phyloP scores from a whole-genome alignment of 2,797 vertebrate genomes.

The Odontamblyopus lacepedii region DNA sequence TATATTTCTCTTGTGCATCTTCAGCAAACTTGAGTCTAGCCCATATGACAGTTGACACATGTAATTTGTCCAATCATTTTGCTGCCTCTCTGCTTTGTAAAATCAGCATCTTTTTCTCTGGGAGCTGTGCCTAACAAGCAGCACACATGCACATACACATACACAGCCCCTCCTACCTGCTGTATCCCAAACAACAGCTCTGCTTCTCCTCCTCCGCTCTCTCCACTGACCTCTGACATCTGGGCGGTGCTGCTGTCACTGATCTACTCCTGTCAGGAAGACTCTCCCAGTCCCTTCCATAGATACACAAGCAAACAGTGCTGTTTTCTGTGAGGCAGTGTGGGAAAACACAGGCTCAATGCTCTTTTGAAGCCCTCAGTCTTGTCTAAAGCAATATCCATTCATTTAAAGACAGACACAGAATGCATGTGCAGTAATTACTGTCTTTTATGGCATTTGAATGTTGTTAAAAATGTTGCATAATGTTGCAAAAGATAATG shows the following conservation, averaged over 20 bases:
- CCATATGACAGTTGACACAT: background rate
- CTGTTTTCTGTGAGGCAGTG: conserved; percentile 48
- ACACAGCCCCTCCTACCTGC: conserved; percentile 32
- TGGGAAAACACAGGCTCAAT: background rate
- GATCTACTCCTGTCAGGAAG: conserved; percentile 72
- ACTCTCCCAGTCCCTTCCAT: conserved; percentile 51
- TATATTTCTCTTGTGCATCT: background rate
- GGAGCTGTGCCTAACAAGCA: conserved; percentile 30
- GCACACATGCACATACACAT: conserved; percentile 22
- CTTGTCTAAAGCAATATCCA: background rate
- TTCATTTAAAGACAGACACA: background rate
- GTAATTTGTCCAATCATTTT: background rate
- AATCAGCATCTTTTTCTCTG: conserved; percentile 53
- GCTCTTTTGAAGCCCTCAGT: background rate
- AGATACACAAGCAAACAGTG: conserved; percentile 46
- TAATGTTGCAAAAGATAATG: too few species aligned
- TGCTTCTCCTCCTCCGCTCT: conserved; percentile 53
- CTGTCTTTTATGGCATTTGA: background rate
- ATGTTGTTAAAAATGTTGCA: background rate
- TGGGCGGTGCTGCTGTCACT: conserved; percentile 67
- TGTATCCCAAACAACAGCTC: conserved; percentile 42
- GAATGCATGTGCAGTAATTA: background rate
- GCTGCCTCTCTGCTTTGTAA: conserved; percentile 23
- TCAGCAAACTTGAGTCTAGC: background rate
- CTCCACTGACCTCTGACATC: conserved; percentile 66